phyloP scores from a whole-genome alignment of 2,797 vertebrate genomes.

The Malacoraja senta region DNA sequence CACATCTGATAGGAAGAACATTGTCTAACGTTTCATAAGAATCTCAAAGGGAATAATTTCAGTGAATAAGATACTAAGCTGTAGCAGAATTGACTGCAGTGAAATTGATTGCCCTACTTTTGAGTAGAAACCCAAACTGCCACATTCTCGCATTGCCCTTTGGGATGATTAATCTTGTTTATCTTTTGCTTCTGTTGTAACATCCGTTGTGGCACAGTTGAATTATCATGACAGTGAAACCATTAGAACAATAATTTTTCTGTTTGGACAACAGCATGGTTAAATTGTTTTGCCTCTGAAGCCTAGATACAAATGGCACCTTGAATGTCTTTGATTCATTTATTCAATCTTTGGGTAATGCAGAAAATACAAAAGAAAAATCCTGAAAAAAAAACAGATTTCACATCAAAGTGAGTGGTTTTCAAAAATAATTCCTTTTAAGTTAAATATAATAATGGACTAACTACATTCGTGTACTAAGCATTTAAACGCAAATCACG shows the following conservation, averaged over 20 bases:
- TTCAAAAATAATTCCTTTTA: slow-evolving; percentile 7
- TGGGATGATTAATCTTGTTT: slow-evolving; percentile 26
- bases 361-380: neutral
- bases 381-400: neutral
- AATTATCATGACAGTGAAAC: neutral
- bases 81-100: neutral
- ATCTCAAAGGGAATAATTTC: neutral
- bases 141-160: neutral
- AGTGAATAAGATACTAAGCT: neutral
- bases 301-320: neutral
- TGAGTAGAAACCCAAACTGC: neutral
- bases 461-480: neutral
- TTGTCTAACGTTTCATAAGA: neutral
- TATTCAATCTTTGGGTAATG: neutral
- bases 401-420: slow-evolving; percentile 11
- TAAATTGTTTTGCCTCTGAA: neutral
- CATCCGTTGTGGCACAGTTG: neutral
- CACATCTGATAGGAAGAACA: neutral
- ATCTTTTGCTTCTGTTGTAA: neutral
- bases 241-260: neutral
- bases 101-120: slow-evolving; percentile 19
- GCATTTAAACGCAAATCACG: neutral
- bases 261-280: slow-evolving; percentile 12
- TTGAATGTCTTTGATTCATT: slow-evolving; percentile 13
- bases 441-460: slow-evolving; percentile 2